Base-by-base conservation (phyloP, 2,888 invertebrate species). In the Calliopum simillimum region DNA sequence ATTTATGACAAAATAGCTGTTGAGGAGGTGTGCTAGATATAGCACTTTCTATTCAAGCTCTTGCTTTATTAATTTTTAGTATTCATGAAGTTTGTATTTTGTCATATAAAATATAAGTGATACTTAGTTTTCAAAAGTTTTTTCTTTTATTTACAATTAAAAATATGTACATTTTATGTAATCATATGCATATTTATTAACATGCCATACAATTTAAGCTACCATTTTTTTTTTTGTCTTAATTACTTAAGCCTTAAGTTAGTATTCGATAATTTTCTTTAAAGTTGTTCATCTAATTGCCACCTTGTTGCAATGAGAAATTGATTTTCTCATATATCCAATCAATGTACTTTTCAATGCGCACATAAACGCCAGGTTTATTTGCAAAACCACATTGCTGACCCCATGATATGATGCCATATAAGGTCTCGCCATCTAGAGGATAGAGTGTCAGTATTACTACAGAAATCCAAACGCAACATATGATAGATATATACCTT, bases 381-480 rank as follows among this genome's bases (percentile, higher is more conserved):
- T 93, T 92, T 11, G 90, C 89, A 76, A 89, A 88, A 6, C 93
- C 93, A 77, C 93, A 93, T 70, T 92, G 91, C 74, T 92, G 91
- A 14, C 93, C 93, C 93, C 93, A 93, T 44, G 93, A 93, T 25
- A 92, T 93, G 12, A 93, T 87, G 41, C 93, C 93, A 76, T 90
- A 91, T 16, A 93, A 82, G 1, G 90, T 91, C 78, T 90, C 91
- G 11, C 87, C 86, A 75, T 90, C 92, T 92, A 77, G 12, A 21
- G 49, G n/a, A n/a, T n/a, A 43, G 67, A 58, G 44, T n/a, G 55
- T 6, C 59, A 23, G 19, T 64, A n/a, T 58, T 21, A 13, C 1
- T n/a, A 33, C 1, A 67, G 14, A 33, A 3, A 58, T 33, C n/a
- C 41, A 59, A 21, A 21, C n/a, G 8, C 16, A 21, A 16, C 16